A percentile compares a stretch with the other conserved stretches of the same genome.
Conservation (phyloP, 2,113 vertebrate species). For the Petrocephalus microphthalmus region DNA sequence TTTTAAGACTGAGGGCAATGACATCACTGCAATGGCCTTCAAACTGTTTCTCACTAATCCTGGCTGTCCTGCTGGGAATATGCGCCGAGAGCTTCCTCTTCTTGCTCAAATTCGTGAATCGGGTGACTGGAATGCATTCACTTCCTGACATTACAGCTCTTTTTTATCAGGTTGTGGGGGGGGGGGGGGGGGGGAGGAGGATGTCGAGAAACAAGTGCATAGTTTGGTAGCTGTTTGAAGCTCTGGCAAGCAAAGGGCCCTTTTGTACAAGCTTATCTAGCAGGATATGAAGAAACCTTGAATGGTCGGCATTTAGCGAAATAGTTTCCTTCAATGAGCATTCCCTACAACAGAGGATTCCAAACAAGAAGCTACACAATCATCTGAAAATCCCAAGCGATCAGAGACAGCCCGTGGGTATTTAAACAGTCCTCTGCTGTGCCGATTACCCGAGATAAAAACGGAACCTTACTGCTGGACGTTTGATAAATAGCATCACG, state of each 20-base stretch:
- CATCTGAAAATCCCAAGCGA: constrained; percentile 33
- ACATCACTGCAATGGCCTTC: not conserved
- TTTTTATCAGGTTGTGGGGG: constrained; percentile 61
- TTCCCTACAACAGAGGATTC: constrained; percentile 50
- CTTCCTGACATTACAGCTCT: constrained; percentile 65
- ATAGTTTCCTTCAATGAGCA: constrained; percentile 66
- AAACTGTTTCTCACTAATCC: constrained; percentile 9
- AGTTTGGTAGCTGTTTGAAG: constrained; percentile 49
- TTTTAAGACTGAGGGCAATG: not conserved
- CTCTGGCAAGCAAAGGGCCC: constrained; percentile 44
- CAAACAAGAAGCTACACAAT: constrained; percentile 47
- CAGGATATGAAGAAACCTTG: constrained; percentile 65
- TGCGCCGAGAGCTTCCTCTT: constrained; percentile 7
- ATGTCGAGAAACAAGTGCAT: constrained; percentile 47
- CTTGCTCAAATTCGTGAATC: constrained; percentile 55
- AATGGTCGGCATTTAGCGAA: constrained; percentile 64
- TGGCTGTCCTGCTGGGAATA: constrained; percentile 14
- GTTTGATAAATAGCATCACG: constrained; percentile 60
- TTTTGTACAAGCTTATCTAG: constrained; percentile 68
- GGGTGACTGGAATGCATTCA: constrained; percentile 55
- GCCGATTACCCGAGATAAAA: constrained; percentile 60
- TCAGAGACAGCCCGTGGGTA: constrained; percentile 49
- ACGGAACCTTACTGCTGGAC: constrained; percentile 54
- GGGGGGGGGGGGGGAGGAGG: constrained; percentile 50
- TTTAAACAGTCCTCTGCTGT: constrained; percentile 59